phyloP scores from a whole-genome alignment of 2,113 vertebrate species.

The Pluvianellus socialis region DNA sequence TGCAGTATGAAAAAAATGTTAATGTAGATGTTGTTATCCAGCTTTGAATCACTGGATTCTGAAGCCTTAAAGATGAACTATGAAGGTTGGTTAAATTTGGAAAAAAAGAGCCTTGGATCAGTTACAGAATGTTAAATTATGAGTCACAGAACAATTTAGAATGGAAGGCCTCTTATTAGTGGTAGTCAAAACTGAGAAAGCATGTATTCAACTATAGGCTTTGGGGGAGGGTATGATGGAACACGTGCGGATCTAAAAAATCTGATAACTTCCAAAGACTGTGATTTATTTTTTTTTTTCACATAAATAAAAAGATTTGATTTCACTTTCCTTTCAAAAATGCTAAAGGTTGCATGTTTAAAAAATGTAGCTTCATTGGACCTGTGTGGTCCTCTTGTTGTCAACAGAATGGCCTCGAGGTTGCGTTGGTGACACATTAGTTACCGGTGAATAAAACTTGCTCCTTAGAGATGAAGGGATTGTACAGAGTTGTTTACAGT shows the following conservation, averaged over 20 bases:
- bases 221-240: neutral
- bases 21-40: neutral
- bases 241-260: neutral
- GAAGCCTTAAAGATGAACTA: neutral
- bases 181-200: neutral
- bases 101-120: neutral
- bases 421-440: fast-evolving
- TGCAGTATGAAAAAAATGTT: neutral
- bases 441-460: neutral
- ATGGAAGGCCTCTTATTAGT: neutral
- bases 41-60: neutral
- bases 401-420: neutral
- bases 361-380: neutral
- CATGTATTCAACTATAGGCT: neutral
- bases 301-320: neutral
- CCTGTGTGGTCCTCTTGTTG: neutral
- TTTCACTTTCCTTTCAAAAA: neutral
- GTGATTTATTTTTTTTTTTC: neutral
- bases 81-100: neutral
- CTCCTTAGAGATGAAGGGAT: neutral
- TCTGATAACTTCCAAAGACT: neutral
- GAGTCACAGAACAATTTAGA: neutral
- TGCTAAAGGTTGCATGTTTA: neutral
- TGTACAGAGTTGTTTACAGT: neutral
- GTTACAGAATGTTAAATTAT: neutral